Evolutionary conservation across 2,113 vertebrate species (phyloP), one percentile per base, ranked within the genome.

Genomic region (Hippocampus barbouri): DNA sequence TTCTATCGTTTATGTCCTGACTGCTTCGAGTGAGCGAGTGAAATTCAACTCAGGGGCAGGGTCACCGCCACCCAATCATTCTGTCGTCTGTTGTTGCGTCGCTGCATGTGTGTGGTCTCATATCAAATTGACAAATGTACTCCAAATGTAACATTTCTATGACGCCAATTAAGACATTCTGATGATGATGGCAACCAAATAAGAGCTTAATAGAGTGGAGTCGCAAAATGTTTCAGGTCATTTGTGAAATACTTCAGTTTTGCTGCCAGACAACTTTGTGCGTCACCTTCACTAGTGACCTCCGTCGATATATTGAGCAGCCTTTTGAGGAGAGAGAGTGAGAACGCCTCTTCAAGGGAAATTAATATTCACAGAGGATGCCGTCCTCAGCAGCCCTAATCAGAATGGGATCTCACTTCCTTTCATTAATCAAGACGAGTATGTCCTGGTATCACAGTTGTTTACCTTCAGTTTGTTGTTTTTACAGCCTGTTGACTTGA

Each of bases 361-460:
- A 90, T 91, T 87, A 90, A 90, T 89, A 91, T 90, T 88, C 85
- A 85, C 79, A 49, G 76, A 81, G 82, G 81, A 85, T 79, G 87
- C 73, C 76, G 79, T 86, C 83, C 86, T 86, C 79, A 72, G 51
- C 80, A 78, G 78, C 78, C 78, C 83, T 87, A 88, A 90, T 91
- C 89, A 90, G 87, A 84, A 87, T 86, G 85, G 86, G 84, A 89
- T 90, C 87, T 91, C 83, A 87, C 87, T 88, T 89, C 84, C 87
- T 90, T 86, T 86, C 89, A 90, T 90, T 90, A 90, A 89, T 90
- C 87, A 90, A 87, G 87, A 87, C 74, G 73, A 85, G 77, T 75
- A 82, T 87, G 84, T 85, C 80, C 88, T 60, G 56, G 79, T 81
- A 84, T 84, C 81, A 25, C 8, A 66, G 21, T 40, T 89, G 88